phyloP scores from a whole-genome alignment of 2,797 vertebrate species.

The Mus minutoides region DNA sequence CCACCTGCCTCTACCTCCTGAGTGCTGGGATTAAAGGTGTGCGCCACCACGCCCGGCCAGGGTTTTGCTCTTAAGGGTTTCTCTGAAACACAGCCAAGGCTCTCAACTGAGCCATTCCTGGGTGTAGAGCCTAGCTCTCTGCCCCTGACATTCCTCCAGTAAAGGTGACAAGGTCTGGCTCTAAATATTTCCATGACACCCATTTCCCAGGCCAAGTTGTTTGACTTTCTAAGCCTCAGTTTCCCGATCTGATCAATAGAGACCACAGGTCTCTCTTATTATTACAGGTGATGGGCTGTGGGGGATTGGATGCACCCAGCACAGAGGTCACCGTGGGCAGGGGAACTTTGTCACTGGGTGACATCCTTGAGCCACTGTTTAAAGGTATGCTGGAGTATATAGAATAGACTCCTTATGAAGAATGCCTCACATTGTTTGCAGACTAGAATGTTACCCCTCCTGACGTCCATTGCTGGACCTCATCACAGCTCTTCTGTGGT shows the following conservation, averaged over 20 bases:
- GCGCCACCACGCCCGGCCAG: not conserved
- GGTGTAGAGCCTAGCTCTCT: not conserved
- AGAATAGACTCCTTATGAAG: not conserved
- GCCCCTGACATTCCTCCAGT: too few relatives aligned
- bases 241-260: not conserved
- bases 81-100: not conserved
- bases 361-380: not conserved
- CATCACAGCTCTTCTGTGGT: fast-evolving
- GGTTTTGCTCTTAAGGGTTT: not conserved
- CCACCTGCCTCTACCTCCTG: too few relatives aligned
- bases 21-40: too few relatives aligned
- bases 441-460: not conserved
- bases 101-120: not conserved
- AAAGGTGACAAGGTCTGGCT: not conserved
- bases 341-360: not conserved
- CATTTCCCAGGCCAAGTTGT: not conserved
- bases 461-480: not conserved
- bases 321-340: not conserved
- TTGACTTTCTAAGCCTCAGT: not conserved
- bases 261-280: not conserved
- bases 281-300: fast-evolving
- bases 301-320: too few relatives aligned
- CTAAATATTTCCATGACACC: not conserved
- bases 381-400: not conserved
- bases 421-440: not conserved